These are phyloP conservation scores for Procambarus clarkii DNA, from an alignment of 1,140 invertebrate species.

Conservation along the genomic window DNA sequence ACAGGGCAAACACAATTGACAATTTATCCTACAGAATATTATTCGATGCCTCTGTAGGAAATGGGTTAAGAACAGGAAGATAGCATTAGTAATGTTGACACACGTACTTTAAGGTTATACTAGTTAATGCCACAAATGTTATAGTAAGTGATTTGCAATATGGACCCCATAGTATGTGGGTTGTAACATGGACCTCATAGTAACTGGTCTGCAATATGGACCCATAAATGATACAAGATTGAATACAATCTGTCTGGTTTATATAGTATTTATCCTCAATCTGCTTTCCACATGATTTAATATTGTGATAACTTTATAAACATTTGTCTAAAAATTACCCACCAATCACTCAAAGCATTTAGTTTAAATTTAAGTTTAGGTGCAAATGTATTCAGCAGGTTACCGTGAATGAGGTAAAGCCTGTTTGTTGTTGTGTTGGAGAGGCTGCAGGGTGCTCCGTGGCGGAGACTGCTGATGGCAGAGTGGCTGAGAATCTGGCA, in stretches of 20 bases:
- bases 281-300: neutral
- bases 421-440: neutral
- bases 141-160: neutral
- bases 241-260: neutral
- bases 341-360: neutral
- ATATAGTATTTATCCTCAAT: neutral
- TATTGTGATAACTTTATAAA: neutral
- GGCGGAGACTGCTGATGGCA: neutral
- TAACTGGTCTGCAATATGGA: constrained; percentile 14
- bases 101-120: neutral
- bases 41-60: neutral
- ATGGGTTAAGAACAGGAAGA: neutral
- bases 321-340: neutral
- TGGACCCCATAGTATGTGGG: constrained; percentile 10
- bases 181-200: neutral
- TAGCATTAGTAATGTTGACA: neutral
- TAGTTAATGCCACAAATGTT: constrained; percentile 17
- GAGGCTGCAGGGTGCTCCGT: neutral
- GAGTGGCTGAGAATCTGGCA: constrained; percentile 4
- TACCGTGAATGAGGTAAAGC: constrained; percentile 25
- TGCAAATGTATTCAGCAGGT: neutral
- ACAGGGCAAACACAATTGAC: neutral
- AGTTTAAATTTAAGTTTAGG: neutral
- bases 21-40: constrained; percentile 1
- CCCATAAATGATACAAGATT: neutral